A percentile compares a stretch with the other conserved stretches of the same genome.
Evolutionary conservation across 2,888 invertebrate genomes (phyloP).

Genomic region (Himalopsyche anomala): DNA sequence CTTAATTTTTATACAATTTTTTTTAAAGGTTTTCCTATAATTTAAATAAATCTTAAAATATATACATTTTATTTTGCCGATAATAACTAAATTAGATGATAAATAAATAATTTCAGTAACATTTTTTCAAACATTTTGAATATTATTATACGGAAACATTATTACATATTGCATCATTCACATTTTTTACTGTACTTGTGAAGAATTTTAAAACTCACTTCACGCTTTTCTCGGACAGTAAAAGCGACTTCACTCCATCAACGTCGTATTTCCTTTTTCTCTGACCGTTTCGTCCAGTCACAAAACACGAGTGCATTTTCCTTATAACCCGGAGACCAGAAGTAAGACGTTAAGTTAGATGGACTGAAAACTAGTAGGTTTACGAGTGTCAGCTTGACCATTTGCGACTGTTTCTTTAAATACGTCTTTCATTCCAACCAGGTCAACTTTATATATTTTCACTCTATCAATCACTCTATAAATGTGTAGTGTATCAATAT

Average conservation of each 20-base stretch:
- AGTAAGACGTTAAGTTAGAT: slow-evolving; percentile 58
- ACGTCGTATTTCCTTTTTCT: slow-evolving; percentile 48
- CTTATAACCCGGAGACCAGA: slow-evolving; percentile 2
- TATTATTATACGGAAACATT: too few relatives aligned
- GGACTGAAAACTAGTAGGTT: slow-evolving; percentile 51
- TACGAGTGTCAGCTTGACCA: slow-evolving; percentile 28
- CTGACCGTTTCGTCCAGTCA: slow-evolving; percentile 41
- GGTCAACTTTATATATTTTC: too few relatives aligned
- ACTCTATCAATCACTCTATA: too few relatives aligned
- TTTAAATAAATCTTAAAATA: too few relatives aligned
- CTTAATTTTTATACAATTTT: too few relatives aligned
- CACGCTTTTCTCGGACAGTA: slow-evolving; percentile 13
- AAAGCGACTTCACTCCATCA: slow-evolving; percentile 51
- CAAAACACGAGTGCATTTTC: slow-evolving; percentile 45
- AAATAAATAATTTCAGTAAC: too few relatives aligned
- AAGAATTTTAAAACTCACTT: slow-evolving; percentile 4
- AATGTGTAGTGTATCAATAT: too few relatives aligned
- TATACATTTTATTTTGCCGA: too few relatives aligned
- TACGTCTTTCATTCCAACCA: too few relatives aligned
- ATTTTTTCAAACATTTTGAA: too few relatives aligned
- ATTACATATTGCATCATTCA: neutral
- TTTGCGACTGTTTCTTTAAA: neutral
- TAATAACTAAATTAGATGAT: too few relatives aligned
- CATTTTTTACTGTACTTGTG: slow-evolving; percentile 1
- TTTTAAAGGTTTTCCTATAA: too few relatives aligned